These are phyloP conservation scores for Sylvicola cinctus DNA, from an alignment of 2,888 invertebrate genomes.

Conservation along the genomic window DNA sequence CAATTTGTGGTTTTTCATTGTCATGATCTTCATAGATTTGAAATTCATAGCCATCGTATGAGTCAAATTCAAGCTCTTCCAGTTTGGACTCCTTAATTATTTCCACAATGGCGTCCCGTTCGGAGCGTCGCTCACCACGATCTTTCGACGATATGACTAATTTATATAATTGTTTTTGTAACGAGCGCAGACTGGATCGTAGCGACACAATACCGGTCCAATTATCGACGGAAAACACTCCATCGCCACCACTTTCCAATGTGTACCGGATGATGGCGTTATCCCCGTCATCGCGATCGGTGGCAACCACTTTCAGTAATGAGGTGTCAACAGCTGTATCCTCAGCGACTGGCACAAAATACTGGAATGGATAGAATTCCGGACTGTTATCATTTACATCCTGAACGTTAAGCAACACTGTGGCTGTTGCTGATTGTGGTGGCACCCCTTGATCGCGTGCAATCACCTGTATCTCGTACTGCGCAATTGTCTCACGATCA, in stretches of 20 bases:
- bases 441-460: slow-evolving; percentile 85
- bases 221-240: slow-evolving; percentile 59
- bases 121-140: slow-evolving; percentile 50
- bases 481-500: slow-evolving; percentile 59
- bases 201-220: slow-evolving; percentile 54
- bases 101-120: slow-evolving; percentile 59
- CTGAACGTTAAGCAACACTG: slow-evolving; percentile 54
- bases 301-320: slow-evolving; percentile 56
- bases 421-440: slow-evolving; percentile 76
- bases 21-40: slow-evolving; percentile 64
- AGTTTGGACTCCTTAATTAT: slow-evolving; percentile 52
- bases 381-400: slow-evolving; percentile 90
- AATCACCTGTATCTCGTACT: slow-evolving; percentile 65
- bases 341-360: slow-evolving; percentile 57
- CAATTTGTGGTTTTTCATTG: slow-evolving; percentile 33
- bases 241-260: slow-evolving; percentile 59
- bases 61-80: slow-evolving; percentile 54
- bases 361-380: slow-evolving; percentile 73
- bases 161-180: slow-evolving; percentile 45
- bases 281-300: slow-evolving; percentile 72
- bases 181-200: slow-evolving; percentile 38
- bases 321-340: slow-evolving; percentile 40
- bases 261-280: slow-evolving; percentile 64
- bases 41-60: slow-evolving; percentile 59
- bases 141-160: slow-evolving; percentile 63